Percentiles rank a stretch among this genome's conserved stretches.
These are phyloP conservation scores for Acheta domesticus DNA, from an alignment of 2,888 invertebrate species.

Conservation along the genomic window DNA sequence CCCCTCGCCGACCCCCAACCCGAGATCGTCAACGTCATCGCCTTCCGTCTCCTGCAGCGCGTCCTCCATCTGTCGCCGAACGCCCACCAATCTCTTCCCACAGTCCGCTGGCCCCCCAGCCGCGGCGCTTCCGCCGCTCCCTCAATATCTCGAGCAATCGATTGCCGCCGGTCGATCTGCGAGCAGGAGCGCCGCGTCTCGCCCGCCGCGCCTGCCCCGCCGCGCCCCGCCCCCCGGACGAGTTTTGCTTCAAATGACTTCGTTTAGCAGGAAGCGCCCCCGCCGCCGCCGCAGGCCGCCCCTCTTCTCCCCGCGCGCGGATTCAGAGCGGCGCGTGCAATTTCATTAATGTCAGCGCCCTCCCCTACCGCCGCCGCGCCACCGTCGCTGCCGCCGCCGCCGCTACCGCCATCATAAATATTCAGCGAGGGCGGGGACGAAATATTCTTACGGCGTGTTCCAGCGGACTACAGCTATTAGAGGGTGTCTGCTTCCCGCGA, in stretches of 20 bases:
- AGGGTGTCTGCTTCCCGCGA: background rate
- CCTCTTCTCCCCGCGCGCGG: background rate
- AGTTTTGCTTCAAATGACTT: background rate
- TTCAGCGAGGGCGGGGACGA: slow-evolving; percentile 8
- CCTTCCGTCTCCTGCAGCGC: background rate
- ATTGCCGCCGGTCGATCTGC: background rate
- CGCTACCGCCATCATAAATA: background rate
- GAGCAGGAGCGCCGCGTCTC: background rate
- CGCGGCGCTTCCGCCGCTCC: too few relatives aligned
- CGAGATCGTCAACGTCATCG: background rate
- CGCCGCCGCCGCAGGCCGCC: background rate
- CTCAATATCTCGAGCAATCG: background rate
- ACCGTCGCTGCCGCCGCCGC: background rate
- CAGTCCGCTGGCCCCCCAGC: too few relatives aligned
- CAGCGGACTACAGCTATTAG: slow-evolving; percentile 18
- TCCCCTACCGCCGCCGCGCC: background rate
- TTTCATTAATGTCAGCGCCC: background rate
- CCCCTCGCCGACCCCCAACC: background rate
- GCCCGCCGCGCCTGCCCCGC: background rate
- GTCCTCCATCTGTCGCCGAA: background rate
- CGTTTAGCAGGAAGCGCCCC: background rate
- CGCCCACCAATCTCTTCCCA: background rate
- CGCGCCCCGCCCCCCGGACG: background rate
- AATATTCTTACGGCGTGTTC: slow-evolving; percentile 18
- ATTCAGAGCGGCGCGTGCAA: slow-evolving; percentile 3